Evolutionary conservation across 2,888 invertebrate species (phyloP), one percentile per base, ranked within the genome.

Genomic region (Macrophya alboannulata): DNA sequence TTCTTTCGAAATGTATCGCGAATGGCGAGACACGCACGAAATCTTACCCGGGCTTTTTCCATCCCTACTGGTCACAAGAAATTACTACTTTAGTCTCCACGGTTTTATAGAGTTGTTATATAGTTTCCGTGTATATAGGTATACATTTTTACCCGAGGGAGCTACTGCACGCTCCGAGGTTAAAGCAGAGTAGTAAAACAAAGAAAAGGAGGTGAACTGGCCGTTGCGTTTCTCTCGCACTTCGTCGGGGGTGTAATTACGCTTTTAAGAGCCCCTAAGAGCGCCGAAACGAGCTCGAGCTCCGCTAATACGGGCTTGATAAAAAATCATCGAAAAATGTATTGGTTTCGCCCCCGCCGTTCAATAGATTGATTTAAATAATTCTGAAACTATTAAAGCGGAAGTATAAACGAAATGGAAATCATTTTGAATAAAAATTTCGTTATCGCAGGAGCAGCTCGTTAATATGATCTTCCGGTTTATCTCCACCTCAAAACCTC

Each of bases 151-250:
- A 76, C 76, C 25, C 21, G 1, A 76, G 76, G 76, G 76, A 76
- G 48, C 31, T 21, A 21, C 76, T 51, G 76, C 48, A 76, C 45
- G 45, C 31, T 76, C 12, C 25, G 48, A 31, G 76, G 48, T 51
- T 45, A 45, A 76, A 76, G 48, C 45, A 48, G 25, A 48, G 51
- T 51, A 40, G 76, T 76, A 76, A 74, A 74, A 74, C 76, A 76
- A 48, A 76, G 21, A 76, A 31, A 31, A 3, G 45, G 6, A 76
- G n/a, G 6, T 51, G 31, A 76, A 76, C 76, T 6, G n/a, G 76
- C 76, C 76, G 51, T 76, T 51, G 76, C 45, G 76, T 76, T 76
- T 76, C 31, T 76, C 76, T 76, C 76, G 48, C 76, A 48, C 48
- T 48, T 48, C 76, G 25, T 48, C 76, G 25, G 48, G 48, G 76